phyloP scores from a whole-genome alignment of 1,140 invertebrate species.

The Procambarus clarkii region DNA sequence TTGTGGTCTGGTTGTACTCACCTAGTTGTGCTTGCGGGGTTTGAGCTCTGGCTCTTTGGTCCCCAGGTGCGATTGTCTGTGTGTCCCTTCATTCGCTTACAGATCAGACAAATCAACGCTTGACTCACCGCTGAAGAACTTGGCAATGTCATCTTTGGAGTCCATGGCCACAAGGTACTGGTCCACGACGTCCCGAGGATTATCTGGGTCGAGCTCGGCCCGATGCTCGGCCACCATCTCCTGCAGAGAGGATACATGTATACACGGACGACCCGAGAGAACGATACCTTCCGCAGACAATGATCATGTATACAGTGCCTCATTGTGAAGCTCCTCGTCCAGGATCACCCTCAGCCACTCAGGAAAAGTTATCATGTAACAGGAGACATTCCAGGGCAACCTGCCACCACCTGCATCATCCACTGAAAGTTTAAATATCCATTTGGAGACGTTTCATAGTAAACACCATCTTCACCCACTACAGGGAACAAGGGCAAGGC shows the following conservation, averaged over 20 bases:
- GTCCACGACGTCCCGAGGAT: slow-evolving; percentile 67
- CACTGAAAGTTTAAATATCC: too few species aligned
- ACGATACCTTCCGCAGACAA: not conserved
- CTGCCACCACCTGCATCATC: not conserved
- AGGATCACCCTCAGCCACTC: not conserved
- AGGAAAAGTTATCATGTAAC: not conserved
- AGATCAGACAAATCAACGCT: too few species aligned
- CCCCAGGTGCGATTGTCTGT: too few species aligned
- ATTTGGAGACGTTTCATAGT: not conserved
- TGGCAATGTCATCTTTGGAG: slow-evolving; percentile 17
- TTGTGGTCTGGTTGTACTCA: too few species aligned
- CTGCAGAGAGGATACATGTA: not conserved
- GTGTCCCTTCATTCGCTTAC: too few species aligned
- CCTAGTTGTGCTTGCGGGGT: too few species aligned
- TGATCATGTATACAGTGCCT: not conserved
- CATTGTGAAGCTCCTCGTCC: too few species aligned
- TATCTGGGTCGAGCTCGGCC: slow-evolving; percentile 73
- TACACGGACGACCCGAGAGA: not conserved
- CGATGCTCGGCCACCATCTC: slow-evolving; percentile 74
- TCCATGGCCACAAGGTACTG: slow-evolving; percentile 73
- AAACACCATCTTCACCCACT: not conserved
- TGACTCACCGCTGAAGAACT: slow-evolving; percentile 31
- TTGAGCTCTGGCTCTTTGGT: too few species aligned
- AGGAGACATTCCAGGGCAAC: not conserved
- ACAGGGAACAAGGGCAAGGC: not conserved